These are phyloP conservation scores for Chaunax sp. DNA, from an alignment of 2,797 vertebrate species.

Conservation along the genomic window DNA sequence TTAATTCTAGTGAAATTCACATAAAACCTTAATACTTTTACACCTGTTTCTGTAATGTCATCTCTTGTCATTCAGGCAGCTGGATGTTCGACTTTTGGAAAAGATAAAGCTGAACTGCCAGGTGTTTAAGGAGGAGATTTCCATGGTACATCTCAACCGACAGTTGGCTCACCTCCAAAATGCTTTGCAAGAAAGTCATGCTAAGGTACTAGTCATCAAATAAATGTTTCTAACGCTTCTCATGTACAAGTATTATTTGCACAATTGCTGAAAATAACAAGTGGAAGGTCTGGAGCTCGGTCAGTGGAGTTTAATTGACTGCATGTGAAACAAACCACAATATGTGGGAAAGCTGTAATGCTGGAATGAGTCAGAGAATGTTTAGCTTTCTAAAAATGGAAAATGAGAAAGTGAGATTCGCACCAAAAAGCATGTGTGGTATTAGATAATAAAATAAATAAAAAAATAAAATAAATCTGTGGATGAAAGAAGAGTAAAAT, in stretches of 20 bases:
- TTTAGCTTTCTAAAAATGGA: conserved; percentile 70
- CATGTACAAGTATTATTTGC: conserved; percentile 6
- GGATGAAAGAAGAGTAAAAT: conserved; percentile 9
- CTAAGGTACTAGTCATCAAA: conserved; percentile 54
- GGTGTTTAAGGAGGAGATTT: conserved; percentile 84
- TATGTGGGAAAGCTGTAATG: conserved; percentile 61
- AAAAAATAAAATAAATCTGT: no score
- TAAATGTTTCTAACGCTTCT: not conserved
- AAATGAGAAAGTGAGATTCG: conserved; percentile 56
- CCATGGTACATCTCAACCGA: conserved; percentile 77
- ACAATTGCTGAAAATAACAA: not conserved
- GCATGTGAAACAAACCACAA: conserved; percentile 54
- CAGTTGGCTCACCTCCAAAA: conserved; percentile 72
- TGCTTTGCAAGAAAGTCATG: conserved; percentile 59
- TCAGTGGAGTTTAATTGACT: conserved; percentile 34
- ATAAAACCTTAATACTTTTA: not conserved
- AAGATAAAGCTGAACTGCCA: conserved; percentile 81
- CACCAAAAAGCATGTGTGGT: conserved; percentile 49
- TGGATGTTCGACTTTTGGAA: conserved; percentile 77
- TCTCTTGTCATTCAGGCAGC: conserved; percentile 64
- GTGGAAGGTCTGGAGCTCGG: conserved; percentile 9
- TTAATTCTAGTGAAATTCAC: not conserved
- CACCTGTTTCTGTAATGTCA: conserved; percentile 4
- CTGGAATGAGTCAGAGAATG: conserved; percentile 53
- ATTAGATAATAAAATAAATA: conserved; percentile 45